Evolutionary conservation across 2,888 invertebrate genomes (phyloP), one percentile per base, ranked within the genome.

Genomic region (Melanotus villosus): DNA sequence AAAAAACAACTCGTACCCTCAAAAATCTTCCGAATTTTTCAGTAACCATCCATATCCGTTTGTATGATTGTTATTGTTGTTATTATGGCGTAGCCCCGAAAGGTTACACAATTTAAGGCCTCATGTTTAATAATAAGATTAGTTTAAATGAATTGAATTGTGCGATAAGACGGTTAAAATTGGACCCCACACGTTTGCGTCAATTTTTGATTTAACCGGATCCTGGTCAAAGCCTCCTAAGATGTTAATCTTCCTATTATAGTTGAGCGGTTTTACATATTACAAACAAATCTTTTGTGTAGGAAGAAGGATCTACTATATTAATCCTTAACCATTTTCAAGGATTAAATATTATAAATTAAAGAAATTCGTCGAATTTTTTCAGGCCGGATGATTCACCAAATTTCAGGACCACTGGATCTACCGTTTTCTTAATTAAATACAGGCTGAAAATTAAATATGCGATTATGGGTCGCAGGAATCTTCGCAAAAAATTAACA

Each of bases 181-280:
- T n/a, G n/a, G n/a, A n/a, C n/a, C n/a, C n/a, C n/a, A n/a, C n/a
- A n/a, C n/a, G 21, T 19, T 19, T 47, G 47, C 23, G 19, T 14
- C 23, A 47, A n/a, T 19, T 47, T n/a, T 47, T 23, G 23, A 18
- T 12, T 47, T 19, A 45, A 1, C 16, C 23, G 47, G 23, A 47
- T 47, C 47, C 47, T 47, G 47, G 47, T 47, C 47, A 47, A 47
- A 47, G 47, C 47, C 47, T 47, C n/a, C 47, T 12, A 12, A 47
- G 47, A 47, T 47, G 12, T 23, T 12, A 47, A 19, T 47, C 5
- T 23, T 47, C 18, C 47, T 23, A 47, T 47, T 23, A 23, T 47
- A 47, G 47, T 23, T 47, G 10, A 23, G 23, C n/a, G 21, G 4
- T 47, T 47, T 47, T 47, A 19, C 19, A 43, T 19, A 43, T 16